Evolutionary conservation across 2,113 vertebrate genomes (phyloP), one percentile per base, ranked within the genome.

Genomic region (Columbina picui): DNA sequence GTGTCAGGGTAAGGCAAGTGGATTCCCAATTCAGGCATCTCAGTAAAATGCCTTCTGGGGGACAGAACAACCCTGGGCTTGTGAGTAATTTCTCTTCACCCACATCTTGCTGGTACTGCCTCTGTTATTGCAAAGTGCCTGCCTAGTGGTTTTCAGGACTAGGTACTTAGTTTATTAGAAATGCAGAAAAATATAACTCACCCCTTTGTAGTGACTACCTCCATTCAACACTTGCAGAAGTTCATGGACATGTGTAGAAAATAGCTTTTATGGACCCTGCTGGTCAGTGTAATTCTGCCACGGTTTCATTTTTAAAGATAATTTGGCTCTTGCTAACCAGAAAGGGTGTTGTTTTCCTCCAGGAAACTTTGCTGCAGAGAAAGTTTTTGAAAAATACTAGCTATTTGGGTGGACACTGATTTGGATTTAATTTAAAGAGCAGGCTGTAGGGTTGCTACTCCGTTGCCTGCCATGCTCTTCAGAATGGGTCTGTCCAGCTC

Each of bases 351-450:
- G 41, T 71, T 82, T 14, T 67, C 21, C 34, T 61, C 17, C 9
- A 80, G 53, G 77, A 76, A 91, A 52, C 32, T 56, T 84, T 2
- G 1, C 53, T 2, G 1, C 9, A 32, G 26, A 21, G 39, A 29
- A 68, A 36, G 12, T 10, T 56, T 52, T 29, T 38, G 71, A 17
- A 27, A 27, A 85, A 77, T 34, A 36, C 2, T 17, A n/a, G 2
- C 15, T 38, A 1, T 49, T 90, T 67, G 57, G 56, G 17, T 18
- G 21, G 27, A 38, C 14, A 27, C 52, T 0, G 0, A n/a, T 50
- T 63, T 30, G 19, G 9, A 45, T 88, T 79, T 26, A 9, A 10
- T 91, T 86, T 79, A 76, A 76, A 73, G 76, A 68, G 43, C 43
- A 64, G 39, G 14, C 21, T 76, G 19, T 26, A 64, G 25, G 29